These are phyloP conservation scores for Sylvia atricapilla DNA, from an alignment of 2,113 vertebrate genomes.

Conservation along the genomic window DNA sequence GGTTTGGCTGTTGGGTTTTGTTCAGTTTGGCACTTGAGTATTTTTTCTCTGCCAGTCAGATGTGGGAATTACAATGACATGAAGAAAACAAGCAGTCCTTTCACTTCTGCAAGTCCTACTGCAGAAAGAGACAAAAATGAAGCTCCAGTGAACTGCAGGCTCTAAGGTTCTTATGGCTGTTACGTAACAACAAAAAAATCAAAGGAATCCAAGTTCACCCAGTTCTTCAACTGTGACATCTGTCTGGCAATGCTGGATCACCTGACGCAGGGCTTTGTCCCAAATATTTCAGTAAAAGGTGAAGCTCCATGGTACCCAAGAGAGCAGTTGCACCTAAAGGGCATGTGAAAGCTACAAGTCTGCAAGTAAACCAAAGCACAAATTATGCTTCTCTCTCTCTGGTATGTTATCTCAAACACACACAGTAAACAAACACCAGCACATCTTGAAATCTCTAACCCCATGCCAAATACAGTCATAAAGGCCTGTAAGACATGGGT, in stretches of 20 bases:
- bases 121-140: neutral
- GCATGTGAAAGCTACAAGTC: neutral
- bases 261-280: neutral
- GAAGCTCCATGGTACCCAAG: neutral
- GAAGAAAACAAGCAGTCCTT: neutral
- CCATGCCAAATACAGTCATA: neutral
- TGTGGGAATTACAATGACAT: neutral
- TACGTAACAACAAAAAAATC: neutral
- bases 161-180: neutral
- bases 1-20: neutral
- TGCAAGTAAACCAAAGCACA: neutral
- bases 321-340: neutral
- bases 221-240: neutral
- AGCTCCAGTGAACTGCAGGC: neutral
- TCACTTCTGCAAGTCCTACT: neutral
- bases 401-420: neutral
- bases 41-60: neutral
- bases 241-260: neutral
- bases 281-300: neutral
- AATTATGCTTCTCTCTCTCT: neutral
- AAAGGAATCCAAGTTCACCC: neutral
- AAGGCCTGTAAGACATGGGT: neutral
- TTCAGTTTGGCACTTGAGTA: neutral
- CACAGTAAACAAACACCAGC: conserved; percentile 4
- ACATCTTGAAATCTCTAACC: neutral